Percentiles rank a stretch among this genome's conserved stretches.
Evolutionary conservation across 1,140 invertebrate genomes (phyloP).

Genomic region (Lysiphlebus fabarum): DNA sequence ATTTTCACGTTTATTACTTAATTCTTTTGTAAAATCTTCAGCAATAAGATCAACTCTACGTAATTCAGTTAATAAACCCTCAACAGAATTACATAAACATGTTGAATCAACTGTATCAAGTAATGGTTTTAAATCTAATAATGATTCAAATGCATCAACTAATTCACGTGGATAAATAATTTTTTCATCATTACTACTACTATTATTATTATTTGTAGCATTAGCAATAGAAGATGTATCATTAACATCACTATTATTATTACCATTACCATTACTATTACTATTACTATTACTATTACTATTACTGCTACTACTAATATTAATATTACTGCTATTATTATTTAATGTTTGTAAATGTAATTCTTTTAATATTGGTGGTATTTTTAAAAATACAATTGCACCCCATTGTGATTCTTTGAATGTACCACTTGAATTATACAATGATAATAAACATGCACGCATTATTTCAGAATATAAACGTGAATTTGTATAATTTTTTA

Average conservation of each 20-base stretch:
- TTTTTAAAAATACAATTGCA: slow-evolving; percentile 88
- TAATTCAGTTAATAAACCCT: slow-evolving; percentile 79
- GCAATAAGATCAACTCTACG: slow-evolving; percentile 75
- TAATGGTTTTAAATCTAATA: slow-evolving; percentile 77
- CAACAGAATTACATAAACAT: slow-evolving; percentile 81
- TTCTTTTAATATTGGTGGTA: slow-evolving; percentile 75
- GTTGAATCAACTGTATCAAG: slow-evolving; percentile 87
- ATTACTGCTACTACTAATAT: no score
- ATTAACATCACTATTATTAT: no score
- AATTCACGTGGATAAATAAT: slow-evolving; percentile 70
- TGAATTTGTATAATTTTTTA: slow-evolving; percentile 70
- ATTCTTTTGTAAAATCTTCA: slow-evolving; percentile 71
- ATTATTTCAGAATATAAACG: slow-evolving; percentile 86
- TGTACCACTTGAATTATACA: slow-evolving; percentile 74
- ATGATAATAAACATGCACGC: slow-evolving; percentile 81
- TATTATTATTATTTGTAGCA: no score
- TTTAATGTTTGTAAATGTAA: slow-evolving; percentile 59
- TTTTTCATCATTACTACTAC: slow-evolving; percentile 57
- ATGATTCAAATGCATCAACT: slow-evolving; percentile 75
- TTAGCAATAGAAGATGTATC: no score
- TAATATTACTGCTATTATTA: no score
- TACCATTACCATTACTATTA: no score
- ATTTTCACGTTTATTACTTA: slow-evolving; percentile 62
- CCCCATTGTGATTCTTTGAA: slow-evolving; percentile 86
- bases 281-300: no score